Evolutionary conservation across 2,888 invertebrate genomes (phyloP), one percentile per base, ranked within the genome.

Genomic region (Drosophila robusta): DNA sequence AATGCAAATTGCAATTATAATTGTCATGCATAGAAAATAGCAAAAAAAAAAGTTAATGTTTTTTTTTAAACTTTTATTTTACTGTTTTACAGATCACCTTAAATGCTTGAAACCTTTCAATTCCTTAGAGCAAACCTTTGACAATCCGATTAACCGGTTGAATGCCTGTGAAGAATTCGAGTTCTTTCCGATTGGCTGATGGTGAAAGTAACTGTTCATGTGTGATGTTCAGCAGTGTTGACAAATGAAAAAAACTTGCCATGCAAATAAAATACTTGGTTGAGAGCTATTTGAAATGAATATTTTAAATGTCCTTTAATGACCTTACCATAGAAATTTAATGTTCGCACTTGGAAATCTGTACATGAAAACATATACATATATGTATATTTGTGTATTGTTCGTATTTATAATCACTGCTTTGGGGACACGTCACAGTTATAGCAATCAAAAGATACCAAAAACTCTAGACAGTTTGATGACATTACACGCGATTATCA

Each of bases 401-500:
- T 32, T 32, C 11, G 11, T 4, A 8, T 8, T 29, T 29, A 29
- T 29, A 29, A 29, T 29, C 29, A 29, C 34, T 34, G 34, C 34
- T 12, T 12, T 34, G 34, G 34, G 12, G 3, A 34, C 32, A 32
- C 11, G 36, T 22, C 24, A 54, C 32, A 42, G 18, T 26, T 36
- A 34, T 6, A 46, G 32, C 46, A 22, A n/a, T 49, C 22, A 22
- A 22, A 49, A 22, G 8, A n/a, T 50, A 26, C 11, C 34, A 45
- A 16, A 26, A 26, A 36, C 34, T 47, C 16, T 47, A n/a, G 47
- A 39, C 50, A 51, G 7, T 51, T 67, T 41, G 36, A 56, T 51
- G 69, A 68, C 50, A 34, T 45, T 56, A 34, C 45, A 56, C 32
- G 29, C 45, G 50, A 67, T 56, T 67, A 56, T 38, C 38, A 44